Percentiles rank a stretch among this genome's conserved stretches.
Conservation (phyloP, 2,888 invertebrate genomes). For the Cheilosia urbana region DNA sequence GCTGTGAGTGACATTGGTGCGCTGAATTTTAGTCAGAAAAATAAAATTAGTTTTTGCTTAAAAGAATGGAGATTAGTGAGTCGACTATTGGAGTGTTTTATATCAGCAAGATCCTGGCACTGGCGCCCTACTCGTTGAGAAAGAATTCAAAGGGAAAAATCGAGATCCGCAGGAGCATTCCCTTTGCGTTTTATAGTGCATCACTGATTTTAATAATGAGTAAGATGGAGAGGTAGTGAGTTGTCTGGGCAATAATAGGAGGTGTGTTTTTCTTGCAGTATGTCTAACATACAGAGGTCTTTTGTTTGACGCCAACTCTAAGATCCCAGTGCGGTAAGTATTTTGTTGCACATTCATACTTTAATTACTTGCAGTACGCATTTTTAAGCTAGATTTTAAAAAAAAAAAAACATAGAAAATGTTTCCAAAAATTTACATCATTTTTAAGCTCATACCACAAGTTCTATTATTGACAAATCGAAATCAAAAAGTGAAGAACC, state of each 20-base stretch:
- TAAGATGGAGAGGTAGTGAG: constrained; percentile 72
- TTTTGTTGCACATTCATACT: neutral
- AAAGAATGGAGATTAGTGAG: constrained; percentile 82
- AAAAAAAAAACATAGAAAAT: too few relatives aligned
- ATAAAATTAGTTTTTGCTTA: neutral
- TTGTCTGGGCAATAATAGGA: neutral
- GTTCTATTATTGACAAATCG: too few relatives aligned
- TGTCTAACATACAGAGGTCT: constrained; percentile 82
- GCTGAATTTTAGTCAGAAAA: neutral
- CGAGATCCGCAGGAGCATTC: constrained; percentile 80
- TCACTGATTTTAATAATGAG: constrained; percentile 80
- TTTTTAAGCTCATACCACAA: too few relatives aligned
- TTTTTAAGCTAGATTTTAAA: neutral
- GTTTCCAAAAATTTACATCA: too few relatives aligned
- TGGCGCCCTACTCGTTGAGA: constrained; percentile 81
- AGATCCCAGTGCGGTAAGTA: constrained; percentile 81
- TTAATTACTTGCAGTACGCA: neutral
- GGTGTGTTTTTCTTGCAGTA: constrained; percentile 75
- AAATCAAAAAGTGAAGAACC: too few relatives aligned
- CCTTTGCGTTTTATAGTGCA: constrained; percentile 80
- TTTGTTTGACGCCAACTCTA: constrained; percentile 82
- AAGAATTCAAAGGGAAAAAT: constrained; percentile 79
- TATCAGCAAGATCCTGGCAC: constrained; percentile 80
- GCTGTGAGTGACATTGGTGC: neutral
- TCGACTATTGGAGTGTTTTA: constrained; percentile 81